Evolutionary conservation across 2,797 vertebrate genomes (phyloP), one percentile per base, ranked within the genome.

Genomic region (Coregonus ussuriensis): DNA sequence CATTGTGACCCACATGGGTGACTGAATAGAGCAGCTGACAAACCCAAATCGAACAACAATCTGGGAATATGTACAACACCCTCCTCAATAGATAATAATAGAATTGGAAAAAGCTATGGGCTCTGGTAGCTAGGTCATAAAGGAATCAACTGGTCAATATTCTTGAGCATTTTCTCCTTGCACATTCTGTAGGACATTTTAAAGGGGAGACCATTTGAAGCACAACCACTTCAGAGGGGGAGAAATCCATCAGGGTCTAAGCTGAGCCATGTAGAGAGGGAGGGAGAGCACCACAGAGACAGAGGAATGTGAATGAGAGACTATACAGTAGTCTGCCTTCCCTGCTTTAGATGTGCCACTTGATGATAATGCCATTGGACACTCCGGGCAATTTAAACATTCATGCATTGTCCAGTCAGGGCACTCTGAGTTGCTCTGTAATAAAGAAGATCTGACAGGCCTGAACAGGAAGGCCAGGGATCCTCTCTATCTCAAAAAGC

Each of bases 351-450:
- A 94, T 94, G 91, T 87, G 89, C 88, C 88, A 89, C 90, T 93
- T 95, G 95, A 96, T 74, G 90, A 71, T 96, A 95, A 96, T 96
- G 91, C 92, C 91, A 88, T 92, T 92, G 94, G 95, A 95, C 95
- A 89, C 91, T 90, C 89, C 85, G 88, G 93, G 94, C 93, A 95
- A 95, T 96, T 96, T 96, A 95, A 95, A 95, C 94, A 95, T 95
- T 95, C 91, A 91, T 94, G 94, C 89, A 95, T 95, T 95, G 94
- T 96, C 95, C 94, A 91, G 90, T 91, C 89, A 86, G 82, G 91
- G 92, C 88, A 79, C 92, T 82, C 91, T 90, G 93, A 93, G 89
- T 91, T 83, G 88, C 88, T 91, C 86, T 91, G 92, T 90, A 89
- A 93, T 93, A 95, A 95, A 96, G 90, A 71, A 92, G 92, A 95